A percentile compares a stretch with the other conserved stretches of the same genome.
These are phyloP conservation scores for Pantala flavescens DNA, from an alignment of 1,140 invertebrate species.

Conservation along the genomic window DNA sequence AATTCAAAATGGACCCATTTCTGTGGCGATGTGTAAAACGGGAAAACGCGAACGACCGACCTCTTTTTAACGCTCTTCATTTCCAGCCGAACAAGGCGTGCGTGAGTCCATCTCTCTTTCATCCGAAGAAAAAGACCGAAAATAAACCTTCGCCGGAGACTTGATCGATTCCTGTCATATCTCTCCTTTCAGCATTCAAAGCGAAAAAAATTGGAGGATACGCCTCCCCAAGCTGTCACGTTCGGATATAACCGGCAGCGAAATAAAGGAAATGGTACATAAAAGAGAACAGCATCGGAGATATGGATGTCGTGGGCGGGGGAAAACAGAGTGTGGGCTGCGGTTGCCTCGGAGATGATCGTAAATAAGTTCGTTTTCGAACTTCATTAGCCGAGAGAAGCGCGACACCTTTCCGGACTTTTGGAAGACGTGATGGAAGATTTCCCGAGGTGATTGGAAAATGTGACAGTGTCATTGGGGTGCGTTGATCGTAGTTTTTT, in stretches of 20 bases:
- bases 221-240: neutral
- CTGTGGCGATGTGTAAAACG: no score
- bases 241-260: neutral
- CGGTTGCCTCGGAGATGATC: no score
- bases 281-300: neutral
- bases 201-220: neutral
- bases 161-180: neutral
- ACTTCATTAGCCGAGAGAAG: no score
- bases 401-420: neutral
- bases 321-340: neutral
- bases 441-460: neutral
- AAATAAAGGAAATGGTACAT: neutral
- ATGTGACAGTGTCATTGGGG: neutral
- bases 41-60: no score
- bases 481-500: no score
- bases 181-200: constrained; percentile 1
- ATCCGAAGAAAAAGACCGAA: neutral
- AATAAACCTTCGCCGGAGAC: neutral
- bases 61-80: no score
- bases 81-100: no score
- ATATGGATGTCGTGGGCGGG: neutral
- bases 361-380: no score
- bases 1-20: no score
- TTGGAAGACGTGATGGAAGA: neutral
- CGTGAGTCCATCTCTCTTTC: no score